phyloP scores from a whole-genome alignment of 1,140 invertebrate species.

The Cherax destructor region DNA sequence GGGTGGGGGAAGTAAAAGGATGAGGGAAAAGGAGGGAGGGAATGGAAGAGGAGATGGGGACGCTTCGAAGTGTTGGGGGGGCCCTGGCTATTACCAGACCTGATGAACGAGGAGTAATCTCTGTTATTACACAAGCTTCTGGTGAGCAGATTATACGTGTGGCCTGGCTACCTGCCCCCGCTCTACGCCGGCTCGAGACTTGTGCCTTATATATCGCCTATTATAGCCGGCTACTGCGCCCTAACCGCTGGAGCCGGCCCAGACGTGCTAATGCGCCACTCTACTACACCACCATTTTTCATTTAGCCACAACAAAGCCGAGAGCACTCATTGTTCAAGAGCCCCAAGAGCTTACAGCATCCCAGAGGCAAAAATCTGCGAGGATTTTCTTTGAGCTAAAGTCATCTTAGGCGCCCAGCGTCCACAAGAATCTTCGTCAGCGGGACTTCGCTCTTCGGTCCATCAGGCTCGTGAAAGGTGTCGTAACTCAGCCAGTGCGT shows the following conservation, averaged over 20 bases:
- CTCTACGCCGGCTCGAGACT: conserved; percentile 39
- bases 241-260: conserved; percentile 18
- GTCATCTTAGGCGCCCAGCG: no score
- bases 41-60: not conserved
- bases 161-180: conserved; percentile 45
- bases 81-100: conserved; percentile 14
- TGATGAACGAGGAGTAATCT: conserved; percentile 55
- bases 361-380: not conserved
- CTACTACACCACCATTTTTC: conserved; percentile 30
- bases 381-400: no score
- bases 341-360: not conserved
- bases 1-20: not conserved
- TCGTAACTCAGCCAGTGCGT: not conserved
- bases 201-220: conserved; percentile 39
- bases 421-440: not conserved
- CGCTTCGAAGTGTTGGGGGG: not conserved
- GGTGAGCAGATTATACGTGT: conserved; percentile 58
- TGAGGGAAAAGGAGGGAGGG: not conserved
- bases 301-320: conserved; percentile 17
- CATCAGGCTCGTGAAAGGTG: not conserved
- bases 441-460: no score
- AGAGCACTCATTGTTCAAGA: not conserved
- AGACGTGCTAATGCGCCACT: conserved; percentile 54
- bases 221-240: conserved; percentile 57
- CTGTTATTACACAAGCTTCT: conserved; percentile 53